Conservation (phyloP, 2,888 invertebrate genomes). For the Lamellibrachia satsuma region DNA sequence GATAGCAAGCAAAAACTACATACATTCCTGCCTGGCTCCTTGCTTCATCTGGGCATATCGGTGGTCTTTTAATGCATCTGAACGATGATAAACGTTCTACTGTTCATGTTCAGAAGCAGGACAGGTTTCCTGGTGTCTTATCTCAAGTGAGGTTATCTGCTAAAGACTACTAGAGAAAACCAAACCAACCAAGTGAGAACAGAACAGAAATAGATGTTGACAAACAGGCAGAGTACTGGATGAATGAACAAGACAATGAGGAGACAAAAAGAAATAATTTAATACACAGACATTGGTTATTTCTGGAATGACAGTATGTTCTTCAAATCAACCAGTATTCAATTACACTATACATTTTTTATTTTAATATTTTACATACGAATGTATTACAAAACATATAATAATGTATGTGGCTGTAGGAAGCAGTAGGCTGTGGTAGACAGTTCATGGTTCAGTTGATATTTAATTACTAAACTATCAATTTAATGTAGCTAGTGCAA, state of each 20-base stretch:
- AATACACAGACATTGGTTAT: background rate
- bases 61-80: background rate
- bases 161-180: background rate
- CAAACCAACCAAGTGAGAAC: background rate
- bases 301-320: background rate
- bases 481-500: background rate
- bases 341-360: background rate
- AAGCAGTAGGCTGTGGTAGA: background rate
- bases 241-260: background rate
- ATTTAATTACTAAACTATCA: background rate
- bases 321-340: background rate
- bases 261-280: background rate
- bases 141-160: background rate
- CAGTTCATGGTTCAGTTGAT: background rate
- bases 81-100: background rate
- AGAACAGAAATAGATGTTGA: background rate
- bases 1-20: background rate
- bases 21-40: background rate
- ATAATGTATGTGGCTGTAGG: background rate
- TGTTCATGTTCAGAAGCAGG: background rate
- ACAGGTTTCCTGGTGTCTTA: background rate
- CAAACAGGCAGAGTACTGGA: background rate
- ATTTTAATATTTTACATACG: too few species aligned
- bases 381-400: background rate
- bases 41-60: background rate